Percentiles rank a stretch among this genome's conserved stretches.
Conservation (phyloP, 1,140 invertebrate genomes). For the Drosophila trapezifrons region DNA sequence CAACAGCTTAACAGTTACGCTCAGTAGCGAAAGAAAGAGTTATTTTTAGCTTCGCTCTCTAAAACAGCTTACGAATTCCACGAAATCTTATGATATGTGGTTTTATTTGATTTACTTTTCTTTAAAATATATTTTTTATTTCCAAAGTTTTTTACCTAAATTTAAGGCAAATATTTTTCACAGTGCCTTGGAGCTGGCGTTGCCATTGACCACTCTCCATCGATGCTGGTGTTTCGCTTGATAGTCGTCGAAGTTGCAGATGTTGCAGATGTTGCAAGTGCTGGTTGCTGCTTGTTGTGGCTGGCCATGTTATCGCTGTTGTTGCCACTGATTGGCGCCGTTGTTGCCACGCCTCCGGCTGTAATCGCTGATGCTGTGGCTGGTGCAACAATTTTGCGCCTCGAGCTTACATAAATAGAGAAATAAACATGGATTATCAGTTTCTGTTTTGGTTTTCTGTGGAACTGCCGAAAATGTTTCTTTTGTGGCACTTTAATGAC, state of each 20-base stretch:
- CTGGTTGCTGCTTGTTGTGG: neutral
- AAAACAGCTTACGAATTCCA: too few species aligned
- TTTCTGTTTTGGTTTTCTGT: too few species aligned
- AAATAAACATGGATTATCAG: conserved; percentile 33
- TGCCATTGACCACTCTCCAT: neutral
- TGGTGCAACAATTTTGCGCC: conserved; percentile 13
- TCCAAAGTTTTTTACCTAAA: too few species aligned
- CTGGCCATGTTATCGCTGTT: conserved; percentile 42
- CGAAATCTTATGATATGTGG: too few species aligned
- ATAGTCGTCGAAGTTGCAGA: conserved; percentile 6
- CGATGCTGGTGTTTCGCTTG: neutral
- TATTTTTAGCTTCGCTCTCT: too few species aligned
- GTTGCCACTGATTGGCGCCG: conserved; percentile 41
- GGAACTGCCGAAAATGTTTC: conserved; percentile 27
- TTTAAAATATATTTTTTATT: neutral
- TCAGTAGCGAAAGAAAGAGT: too few species aligned
- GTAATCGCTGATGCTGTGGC: conserved; percentile 1
- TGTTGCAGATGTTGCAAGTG: conserved; percentile 14
- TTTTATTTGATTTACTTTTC: too few species aligned
- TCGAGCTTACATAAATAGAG: conserved; percentile 45
- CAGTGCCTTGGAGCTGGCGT: neutral
- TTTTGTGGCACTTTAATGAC: conserved; percentile 39
- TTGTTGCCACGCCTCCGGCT: conserved; percentile 47
- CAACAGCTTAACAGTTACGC: too few species aligned
- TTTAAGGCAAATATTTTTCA: neutral